Percentiles rank a stretch among this genome's conserved stretches.
Evolutionary conservation across 2,113 vertebrate species (phyloP).

Genomic region (Larimichthys polyactis): DNA sequence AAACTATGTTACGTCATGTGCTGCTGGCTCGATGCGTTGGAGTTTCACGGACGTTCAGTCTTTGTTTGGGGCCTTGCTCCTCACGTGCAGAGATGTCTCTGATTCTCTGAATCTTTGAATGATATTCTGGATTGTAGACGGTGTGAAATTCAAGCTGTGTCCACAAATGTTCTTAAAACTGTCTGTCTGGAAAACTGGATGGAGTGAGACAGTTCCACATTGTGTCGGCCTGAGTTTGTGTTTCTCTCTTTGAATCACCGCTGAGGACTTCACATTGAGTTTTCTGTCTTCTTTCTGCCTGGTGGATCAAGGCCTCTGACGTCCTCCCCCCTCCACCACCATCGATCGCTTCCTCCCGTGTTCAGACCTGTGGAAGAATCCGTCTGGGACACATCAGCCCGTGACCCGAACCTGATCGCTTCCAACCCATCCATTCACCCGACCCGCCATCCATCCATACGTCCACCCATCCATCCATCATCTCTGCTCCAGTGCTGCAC

Average conservation of each 20-base stretch:
- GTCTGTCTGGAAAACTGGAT: not conserved
- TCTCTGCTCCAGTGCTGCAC: not conserved
- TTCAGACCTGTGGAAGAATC: constrained; percentile 65
- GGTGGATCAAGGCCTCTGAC: constrained; percentile 57
- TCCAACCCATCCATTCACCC: not conserved
- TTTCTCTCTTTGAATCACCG: constrained; percentile 2
- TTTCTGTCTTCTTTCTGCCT: constrained; percentile 51
- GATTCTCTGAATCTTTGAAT: too few relatives aligned
- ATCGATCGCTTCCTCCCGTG: constrained; percentile 65
- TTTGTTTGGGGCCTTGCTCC: not conserved
- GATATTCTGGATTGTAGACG: too few relatives aligned
- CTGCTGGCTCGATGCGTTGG: too few relatives aligned
- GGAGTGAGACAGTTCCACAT: not conserved
- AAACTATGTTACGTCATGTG: too few relatives aligned
- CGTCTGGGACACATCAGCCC: constrained; percentile 35
- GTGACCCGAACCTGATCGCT: constrained; percentile 52
- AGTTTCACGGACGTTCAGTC: too few relatives aligned
- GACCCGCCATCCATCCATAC: not conserved
- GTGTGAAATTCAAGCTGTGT: not conserved
- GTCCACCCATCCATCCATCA: not conserved
- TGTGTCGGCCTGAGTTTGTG: constrained; percentile 14
- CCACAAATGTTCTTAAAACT: too few relatives aligned
- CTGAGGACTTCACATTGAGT: constrained; percentile 61
- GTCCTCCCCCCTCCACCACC: not conserved
- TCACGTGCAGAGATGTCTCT: too few relatives aligned